Evolutionary conservation across 1,140 invertebrate species (phyloP).

Genomic region (Triops longicaudatus): DNA sequence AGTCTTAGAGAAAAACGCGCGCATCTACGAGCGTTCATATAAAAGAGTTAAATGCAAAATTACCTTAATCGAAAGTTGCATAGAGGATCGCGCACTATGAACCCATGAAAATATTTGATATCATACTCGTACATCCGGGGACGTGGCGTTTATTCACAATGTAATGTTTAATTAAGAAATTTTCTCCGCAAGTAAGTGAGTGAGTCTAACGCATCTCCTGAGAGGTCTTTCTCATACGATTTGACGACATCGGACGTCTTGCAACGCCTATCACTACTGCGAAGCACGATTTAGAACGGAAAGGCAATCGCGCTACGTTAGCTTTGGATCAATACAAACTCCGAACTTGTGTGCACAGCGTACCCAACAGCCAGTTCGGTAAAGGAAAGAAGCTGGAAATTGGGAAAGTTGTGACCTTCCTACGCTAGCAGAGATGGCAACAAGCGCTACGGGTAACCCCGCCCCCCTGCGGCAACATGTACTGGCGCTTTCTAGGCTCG

Average conservation of each 20-base stretch:
- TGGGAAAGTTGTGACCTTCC: not conserved
- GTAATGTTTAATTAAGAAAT: too few species aligned
- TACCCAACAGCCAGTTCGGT: not conserved
- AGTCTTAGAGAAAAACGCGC: not conserved
- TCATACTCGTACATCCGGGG: too few species aligned
- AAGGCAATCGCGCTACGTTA: not conserved
- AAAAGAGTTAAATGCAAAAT: too few species aligned
- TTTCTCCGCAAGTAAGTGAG: not conserved
- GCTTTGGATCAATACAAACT: not conserved
- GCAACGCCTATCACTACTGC: not conserved
- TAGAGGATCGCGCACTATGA: too few species aligned
- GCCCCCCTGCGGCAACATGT: conserved; percentile 4
- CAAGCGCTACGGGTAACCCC: not conserved
- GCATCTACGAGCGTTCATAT: too few species aligned
- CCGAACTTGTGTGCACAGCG: not conserved
- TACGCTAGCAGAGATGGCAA: not conserved
- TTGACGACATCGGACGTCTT: not conserved
- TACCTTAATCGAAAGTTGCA: too few species aligned
- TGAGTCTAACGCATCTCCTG: not conserved
- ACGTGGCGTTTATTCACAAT: too few species aligned
- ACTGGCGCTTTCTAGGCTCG: not conserved
- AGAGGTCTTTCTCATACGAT: not conserved
- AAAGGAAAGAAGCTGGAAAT: not conserved
- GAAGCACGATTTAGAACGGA: not conserved
- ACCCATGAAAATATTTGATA: too few species aligned